A percentile compares a stretch with the other conserved stretches of the same genome.
These are phyloP conservation scores for Coelogynopora nodosa DNA, from an alignment of 2,888 invertebrate genomes.

Conservation along the genomic window DNA sequence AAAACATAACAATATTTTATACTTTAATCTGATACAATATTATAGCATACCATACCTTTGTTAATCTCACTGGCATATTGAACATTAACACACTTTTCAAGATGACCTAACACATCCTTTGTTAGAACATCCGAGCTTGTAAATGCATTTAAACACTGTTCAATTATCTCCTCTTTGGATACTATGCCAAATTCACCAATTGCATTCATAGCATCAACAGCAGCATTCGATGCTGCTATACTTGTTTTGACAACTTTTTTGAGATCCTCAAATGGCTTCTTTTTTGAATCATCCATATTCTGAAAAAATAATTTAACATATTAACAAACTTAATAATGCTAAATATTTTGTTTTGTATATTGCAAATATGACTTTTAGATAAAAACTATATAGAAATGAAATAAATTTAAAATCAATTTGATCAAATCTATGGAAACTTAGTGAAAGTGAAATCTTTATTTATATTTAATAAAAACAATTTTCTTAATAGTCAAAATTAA, in stretches of 20 bases:
- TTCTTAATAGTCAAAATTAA: no score
- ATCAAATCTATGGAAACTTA: no score
- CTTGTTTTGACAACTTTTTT: not conserved
- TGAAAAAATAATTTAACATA: not conserved
- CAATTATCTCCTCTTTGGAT: not conserved
- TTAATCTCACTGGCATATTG: not conserved
- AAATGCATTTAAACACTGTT: conserved; percentile 18
- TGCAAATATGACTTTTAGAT: no score
- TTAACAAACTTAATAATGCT: no score
- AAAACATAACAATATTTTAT: no score
- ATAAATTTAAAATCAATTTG: no score
- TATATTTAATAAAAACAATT: no score
- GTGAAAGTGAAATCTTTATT: no score
- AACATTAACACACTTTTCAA: not conserved
- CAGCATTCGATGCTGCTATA: not conserved
- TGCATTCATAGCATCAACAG: not conserved
- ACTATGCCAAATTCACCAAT: not conserved
- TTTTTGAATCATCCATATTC: not conserved
- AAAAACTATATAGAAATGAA: no score
- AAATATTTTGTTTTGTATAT: no score
- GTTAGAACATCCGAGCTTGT: not conserved
- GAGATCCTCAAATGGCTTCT: not conserved
- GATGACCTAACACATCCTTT: not conserved
- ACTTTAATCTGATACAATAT: no score
- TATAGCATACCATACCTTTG: no score